These are phyloP conservation scores for Cyclophora albipunctata DNA, from an alignment of 2,888 invertebrate species.

Conservation along the genomic window DNA sequence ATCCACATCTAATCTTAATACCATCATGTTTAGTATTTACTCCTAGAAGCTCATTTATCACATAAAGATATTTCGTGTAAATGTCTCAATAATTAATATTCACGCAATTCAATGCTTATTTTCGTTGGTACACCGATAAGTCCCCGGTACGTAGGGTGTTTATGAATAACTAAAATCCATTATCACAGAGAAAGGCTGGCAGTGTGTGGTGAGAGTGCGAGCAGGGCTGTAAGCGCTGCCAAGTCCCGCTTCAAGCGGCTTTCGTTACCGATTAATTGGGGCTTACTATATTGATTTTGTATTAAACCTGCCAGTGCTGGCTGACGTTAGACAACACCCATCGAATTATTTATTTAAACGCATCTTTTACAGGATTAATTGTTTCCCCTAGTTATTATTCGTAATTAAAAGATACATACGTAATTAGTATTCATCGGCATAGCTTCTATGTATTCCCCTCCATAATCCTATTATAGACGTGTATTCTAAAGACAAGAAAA, in stretches of 20 bases:
- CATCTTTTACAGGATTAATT: background rate
- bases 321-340: constrained; percentile 46
- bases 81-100: too few species aligned
- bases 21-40: too few species aligned
- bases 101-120: constrained; percentile 1
- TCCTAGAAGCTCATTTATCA: too few species aligned
- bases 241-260: constrained; percentile 37
- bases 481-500: too few species aligned
- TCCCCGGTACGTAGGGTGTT: constrained; percentile 11
- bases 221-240: constrained; percentile 26
- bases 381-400: too few species aligned
- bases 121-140: constrained; percentile 8
- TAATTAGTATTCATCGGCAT: too few species aligned
- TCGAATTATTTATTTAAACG: constrained; percentile 45
- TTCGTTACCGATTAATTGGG: constrained; percentile 58
- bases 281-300: constrained; percentile 68
- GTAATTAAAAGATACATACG: too few species aligned
- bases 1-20: too few species aligned
- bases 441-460: too few species aligned
- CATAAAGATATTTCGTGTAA: too few species aligned
- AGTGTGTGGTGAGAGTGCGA: constrained; percentile 17
- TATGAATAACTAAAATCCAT: constrained; percentile 41
- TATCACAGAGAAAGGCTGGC: constrained; percentile 27
- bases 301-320: constrained; percentile 56
- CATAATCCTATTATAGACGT: too few species aligned